phyloP scores from a whole-genome alignment of 2,888 invertebrate genomes.

The Prosapia bicincta region DNA sequence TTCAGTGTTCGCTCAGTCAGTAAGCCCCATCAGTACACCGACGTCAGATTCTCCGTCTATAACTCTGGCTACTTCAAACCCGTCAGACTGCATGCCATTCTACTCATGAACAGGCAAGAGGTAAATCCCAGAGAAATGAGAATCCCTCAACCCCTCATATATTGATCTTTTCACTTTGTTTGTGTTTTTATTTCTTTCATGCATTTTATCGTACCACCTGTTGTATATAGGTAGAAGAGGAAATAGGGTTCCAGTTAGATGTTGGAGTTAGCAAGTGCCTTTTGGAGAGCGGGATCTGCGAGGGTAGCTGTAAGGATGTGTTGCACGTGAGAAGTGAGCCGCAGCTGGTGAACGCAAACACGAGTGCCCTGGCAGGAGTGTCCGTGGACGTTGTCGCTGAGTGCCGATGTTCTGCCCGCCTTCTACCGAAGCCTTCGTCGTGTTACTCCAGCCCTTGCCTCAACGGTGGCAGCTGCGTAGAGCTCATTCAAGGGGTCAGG shows the following conservation, averaged over 20 bases:
- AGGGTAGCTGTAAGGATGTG: conserved; percentile 91
- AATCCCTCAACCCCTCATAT: too few relatives aligned
- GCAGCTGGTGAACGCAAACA: conserved; percentile 95
- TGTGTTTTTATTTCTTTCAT: too few relatives aligned
- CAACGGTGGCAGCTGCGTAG: conserved; percentile 93
- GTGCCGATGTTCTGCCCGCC: conserved; percentile 90
- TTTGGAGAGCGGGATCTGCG: conserved; percentile 90
- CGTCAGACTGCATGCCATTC: conserved; percentile 87
- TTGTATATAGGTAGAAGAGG: conserved; percentile 77
- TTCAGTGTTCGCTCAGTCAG: conserved; percentile 90
- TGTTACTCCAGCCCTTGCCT: conserved; percentile 88
- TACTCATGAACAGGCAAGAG: conserved; percentile 86
- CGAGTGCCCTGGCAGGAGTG: conserved; percentile 93
- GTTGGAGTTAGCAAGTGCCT: conserved; percentile 95
- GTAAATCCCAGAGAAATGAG: conserved; percentile 42
- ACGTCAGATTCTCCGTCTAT: conserved; percentile 90
- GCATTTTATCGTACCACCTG: too few relatives aligned
- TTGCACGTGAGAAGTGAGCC: conserved; percentile 83
- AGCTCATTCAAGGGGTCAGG: conserved; percentile 58
- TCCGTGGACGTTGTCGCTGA: conserved; percentile 87
- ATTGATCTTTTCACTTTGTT: too few relatives aligned
- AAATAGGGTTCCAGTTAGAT: conserved; percentile 93
- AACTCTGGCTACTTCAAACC: conserved; percentile 95
- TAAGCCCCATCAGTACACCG: conserved; percentile 82
- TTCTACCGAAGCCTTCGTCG: conserved; percentile 83